Percentiles rank a stretch among this genome's conserved stretches.
Conservation (phyloP, 2,797 vertebrate genomes). For the Sebastes taczanowskii region DNA sequence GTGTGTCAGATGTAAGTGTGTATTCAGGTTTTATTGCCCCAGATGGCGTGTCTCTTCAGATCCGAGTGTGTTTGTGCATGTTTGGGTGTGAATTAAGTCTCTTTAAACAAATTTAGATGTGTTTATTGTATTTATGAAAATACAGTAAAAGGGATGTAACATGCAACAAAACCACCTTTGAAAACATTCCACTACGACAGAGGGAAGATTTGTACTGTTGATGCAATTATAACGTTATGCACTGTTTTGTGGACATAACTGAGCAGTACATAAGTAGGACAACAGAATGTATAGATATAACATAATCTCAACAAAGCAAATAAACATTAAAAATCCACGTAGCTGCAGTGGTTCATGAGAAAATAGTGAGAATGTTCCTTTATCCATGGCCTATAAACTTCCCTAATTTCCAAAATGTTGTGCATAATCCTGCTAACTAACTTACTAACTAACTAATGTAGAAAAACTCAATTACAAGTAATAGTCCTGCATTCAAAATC, state of each 20-base stretch:
- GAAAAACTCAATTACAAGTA: background rate
- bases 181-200: conserved; percentile 2
- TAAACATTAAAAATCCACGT: background rate
- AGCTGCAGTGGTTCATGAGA: background rate
- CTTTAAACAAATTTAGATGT: conserved; percentile 24
- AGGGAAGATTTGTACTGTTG: conserved; percentile 4
- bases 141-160: background rate
- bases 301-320: background rate
- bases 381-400: background rate
- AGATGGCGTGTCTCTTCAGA: conserved; percentile 29
- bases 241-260: background rate
- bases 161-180: conserved; percentile 7
- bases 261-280: background rate
- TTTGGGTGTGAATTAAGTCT: conserved; percentile 22
- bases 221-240: background rate
- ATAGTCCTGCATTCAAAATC: background rate
- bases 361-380: background rate
- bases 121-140: conserved; percentile 15
- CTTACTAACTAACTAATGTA: too few relatives aligned
- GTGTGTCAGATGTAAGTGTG: background rate
- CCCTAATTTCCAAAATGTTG: background rate
- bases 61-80: conserved; percentile 12
- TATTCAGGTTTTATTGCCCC: conserved; percentile 12
- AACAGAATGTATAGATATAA: background rate
- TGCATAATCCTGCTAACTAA: background rate